A percentile compares a stretch with the other conserved stretches of the same genome.
These are phyloP conservation scores for Mya arenaria DNA, from an alignment of 1,140 invertebrate genomes.

Conservation along the genomic window DNA sequence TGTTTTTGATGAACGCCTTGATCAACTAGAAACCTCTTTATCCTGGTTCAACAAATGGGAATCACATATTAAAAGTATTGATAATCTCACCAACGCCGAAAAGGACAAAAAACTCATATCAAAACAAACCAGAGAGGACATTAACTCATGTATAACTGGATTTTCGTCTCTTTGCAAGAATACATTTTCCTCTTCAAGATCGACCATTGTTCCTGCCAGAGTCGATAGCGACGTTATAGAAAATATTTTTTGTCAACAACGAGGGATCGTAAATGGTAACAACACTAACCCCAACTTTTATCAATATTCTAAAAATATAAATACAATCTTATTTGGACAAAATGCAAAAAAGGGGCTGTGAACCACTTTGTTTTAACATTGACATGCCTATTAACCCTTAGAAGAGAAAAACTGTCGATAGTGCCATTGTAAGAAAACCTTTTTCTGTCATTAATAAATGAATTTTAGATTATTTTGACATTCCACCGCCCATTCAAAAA, in stretches of 20 bases:
- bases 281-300: conserved; percentile 11
- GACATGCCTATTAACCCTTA: too few relatives aligned
- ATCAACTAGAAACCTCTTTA: background rate
- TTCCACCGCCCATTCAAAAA: too few relatives aligned
- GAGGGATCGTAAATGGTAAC: background rate
- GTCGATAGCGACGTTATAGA: conserved; percentile 27
- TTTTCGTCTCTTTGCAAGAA: background rate
- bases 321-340: conserved; percentile 6
- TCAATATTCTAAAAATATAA: background rate
- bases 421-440: too few relatives aligned
- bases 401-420: too few relatives aligned
- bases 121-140: background rate
- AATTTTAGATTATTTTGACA: too few relatives aligned
- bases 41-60: background rate
- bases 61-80: background rate
- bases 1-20: background rate
- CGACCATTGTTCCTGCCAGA: background rate
- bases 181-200: background rate
- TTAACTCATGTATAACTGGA: background rate
- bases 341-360: too few relatives aligned
- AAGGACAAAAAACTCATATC: conserved; percentile 9
- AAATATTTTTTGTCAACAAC: conserved; percentile 24
- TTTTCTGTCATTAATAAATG: too few relatives aligned
- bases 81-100: background rate
- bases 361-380: too few relatives aligned